Evolutionary conservation across 2,113 vertebrate species (phyloP).

Genomic region (Rhineura floridana): DNA sequence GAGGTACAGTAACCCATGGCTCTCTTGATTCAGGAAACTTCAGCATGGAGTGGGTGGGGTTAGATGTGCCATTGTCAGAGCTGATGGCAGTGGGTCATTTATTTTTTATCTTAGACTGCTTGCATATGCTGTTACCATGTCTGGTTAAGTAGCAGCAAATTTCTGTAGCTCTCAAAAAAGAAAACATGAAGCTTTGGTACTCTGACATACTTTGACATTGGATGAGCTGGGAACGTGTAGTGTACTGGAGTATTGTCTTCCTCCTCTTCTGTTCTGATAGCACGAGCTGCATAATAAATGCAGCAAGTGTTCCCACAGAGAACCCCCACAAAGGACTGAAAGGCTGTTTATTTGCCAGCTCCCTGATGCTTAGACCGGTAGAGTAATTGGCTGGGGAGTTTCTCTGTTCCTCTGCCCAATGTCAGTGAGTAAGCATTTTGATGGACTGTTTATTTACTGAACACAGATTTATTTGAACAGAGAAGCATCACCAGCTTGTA

Average conservation of each 20-base stretch:
- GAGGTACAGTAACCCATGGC: too few species aligned
- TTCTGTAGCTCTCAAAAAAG: constrained; percentile 43
- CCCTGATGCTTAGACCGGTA: constrained; percentile 40
- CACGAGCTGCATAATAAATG: constrained; percentile 44
- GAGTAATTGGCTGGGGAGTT: constrained; percentile 68
- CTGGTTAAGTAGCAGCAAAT: constrained; percentile 34
- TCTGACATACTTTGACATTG: constrained; percentile 33
- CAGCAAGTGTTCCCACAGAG: constrained; percentile 53
- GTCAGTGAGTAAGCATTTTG: constrained; percentile 65
- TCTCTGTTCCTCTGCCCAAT: constrained; percentile 63
- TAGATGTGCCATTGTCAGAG: too few species aligned
- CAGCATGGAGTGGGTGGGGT: too few species aligned
- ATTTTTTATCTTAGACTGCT: constrained; percentile 11
- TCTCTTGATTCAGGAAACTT: too few species aligned
- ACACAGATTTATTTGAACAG: constrained; percentile 67
- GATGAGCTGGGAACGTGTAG: constrained; percentile 25
- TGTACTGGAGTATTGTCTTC: background rate
- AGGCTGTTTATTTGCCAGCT: constrained; percentile 52
- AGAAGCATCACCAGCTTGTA: constrained; percentile 41
- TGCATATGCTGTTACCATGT: constrained; percentile 1
- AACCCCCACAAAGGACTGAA: constrained; percentile 37
- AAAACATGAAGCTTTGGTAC: constrained; percentile 35
- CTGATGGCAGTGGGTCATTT: background rate
- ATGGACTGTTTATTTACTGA: constrained; percentile 78
- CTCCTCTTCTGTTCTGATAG: constrained; percentile 37